Percentiles rank a stretch among this genome's conserved stretches.
Evolutionary conservation across 2,113 vertebrate genomes (phyloP).

Genomic region (cattle (Bos taurus)): ARS-UCD2.0 NC_037331.1:118489001-118489500

Average conservation of each 20-base stretch:
- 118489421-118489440: accelerated
- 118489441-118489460: too few relatives aligned
- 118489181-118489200: neutral
- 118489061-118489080: neutral
- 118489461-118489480: neutral
- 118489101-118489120: neutral
- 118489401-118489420: accelerated
- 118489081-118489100: neutral
- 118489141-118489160: neutral
- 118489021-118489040: neutral
- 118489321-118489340: slow-evolving; percentile 86
- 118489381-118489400: neutral
- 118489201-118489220: neutral
- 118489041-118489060: neutral
- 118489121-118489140: neutral
- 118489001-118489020: neutral
- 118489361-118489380: neutral
- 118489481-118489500: neutral
- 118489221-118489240: slow-evolving; percentile 2
- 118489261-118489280: slow-evolving; percentile 93
- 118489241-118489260: neutral
- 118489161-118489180: neutral
- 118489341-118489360: neutral
- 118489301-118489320: slow-evolving; percentile 97
- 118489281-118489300: slow-evolving; percentile 96